Evolutionary conservation across 2,113 vertebrate species (phyloP).

Genomic region (Apistogramma diplotaenia): DNA sequence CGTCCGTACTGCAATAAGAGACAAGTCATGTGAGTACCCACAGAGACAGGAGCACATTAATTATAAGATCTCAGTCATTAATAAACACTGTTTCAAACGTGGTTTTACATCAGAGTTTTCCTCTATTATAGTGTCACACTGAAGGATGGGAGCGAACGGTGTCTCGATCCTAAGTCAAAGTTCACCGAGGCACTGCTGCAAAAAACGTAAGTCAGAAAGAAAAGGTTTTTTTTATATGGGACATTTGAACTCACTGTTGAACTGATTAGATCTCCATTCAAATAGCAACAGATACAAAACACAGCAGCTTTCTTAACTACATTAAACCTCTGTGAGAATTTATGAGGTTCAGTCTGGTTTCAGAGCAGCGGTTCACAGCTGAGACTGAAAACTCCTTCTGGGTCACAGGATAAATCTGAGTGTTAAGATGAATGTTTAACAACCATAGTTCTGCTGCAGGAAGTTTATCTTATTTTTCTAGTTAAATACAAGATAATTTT

Average conservation of each 20-base stretch:
- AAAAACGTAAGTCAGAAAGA: not conserved
- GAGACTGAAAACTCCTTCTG: not conserved
- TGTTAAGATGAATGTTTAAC: not conserved
- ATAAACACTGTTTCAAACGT: not conserved
- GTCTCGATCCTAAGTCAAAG: not conserved
- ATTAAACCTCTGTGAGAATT: too few species aligned
- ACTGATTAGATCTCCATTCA: not conserved
- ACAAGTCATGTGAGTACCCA: constrained; percentile 51
- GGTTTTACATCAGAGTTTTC: not conserved
- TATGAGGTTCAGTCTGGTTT: not conserved
- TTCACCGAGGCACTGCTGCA: accelerated
- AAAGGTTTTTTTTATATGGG: not conserved
- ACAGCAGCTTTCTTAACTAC: too few species aligned
- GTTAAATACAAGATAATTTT: not conserved
- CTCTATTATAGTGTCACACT: constrained; percentile 12
- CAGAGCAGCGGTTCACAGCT: not conserved
- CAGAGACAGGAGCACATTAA: not conserved
- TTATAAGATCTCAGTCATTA: not conserved
- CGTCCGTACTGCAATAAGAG: not conserved
- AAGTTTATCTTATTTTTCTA: not conserved
- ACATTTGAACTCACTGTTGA: not conserved
- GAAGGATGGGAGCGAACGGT: accelerated
- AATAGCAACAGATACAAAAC: too few species aligned
- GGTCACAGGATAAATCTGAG: not conserved
- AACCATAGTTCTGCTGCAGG: not conserved